phyloP scores from a whole-genome alignment of 2,797 vertebrate genomes.

The Chaetodon trifasciatus region DNA sequence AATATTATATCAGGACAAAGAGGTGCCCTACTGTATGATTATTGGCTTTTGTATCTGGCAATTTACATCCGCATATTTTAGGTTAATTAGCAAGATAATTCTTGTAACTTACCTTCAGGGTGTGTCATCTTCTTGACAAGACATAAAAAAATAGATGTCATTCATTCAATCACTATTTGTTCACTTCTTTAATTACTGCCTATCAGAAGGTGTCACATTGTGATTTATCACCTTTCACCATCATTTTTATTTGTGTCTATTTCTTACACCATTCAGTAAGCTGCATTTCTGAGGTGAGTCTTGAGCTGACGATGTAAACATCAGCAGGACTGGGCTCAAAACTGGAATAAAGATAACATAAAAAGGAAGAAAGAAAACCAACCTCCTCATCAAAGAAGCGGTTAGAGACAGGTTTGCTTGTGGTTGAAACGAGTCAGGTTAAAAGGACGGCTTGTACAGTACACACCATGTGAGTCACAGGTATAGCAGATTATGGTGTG shows the following conservation, averaged over 20 bases:
- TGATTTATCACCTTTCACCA: background rate
- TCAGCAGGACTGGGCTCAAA: background rate
- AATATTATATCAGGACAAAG: background rate
- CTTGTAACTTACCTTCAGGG: background rate
- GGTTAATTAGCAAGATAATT: background rate
- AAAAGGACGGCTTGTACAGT: slow-evolving; percentile 17
- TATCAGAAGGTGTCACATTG: background rate
- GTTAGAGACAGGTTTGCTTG: slow-evolving; percentile 21
- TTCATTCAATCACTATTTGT: background rate
- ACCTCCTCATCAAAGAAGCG: background rate
- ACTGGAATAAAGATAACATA: background rate
- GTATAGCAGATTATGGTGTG: background rate
- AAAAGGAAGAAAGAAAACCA: background rate
- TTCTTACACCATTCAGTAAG: background rate
- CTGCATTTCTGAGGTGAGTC: background rate
- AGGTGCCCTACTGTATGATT: background rate
- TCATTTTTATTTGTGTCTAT: background rate
- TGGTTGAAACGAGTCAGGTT: slow-evolving; percentile 58
- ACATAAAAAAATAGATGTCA: slow-evolving; percentile 19
- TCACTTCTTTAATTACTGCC: background rate
- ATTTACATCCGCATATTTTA: background rate
- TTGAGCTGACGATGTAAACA: background rate
- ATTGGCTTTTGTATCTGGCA: background rate
- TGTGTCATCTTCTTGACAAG: slow-evolving; percentile 15
- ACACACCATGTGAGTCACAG: slow-evolving; percentile 48